A percentile compares a stretch with the other conserved stretches of the same genome.
These are phyloP conservation scores for Ophioderma brevispina DNA, from an alignment of 35 echinoderm and acorn worm genomes.

Conservation along the genomic window DNA sequence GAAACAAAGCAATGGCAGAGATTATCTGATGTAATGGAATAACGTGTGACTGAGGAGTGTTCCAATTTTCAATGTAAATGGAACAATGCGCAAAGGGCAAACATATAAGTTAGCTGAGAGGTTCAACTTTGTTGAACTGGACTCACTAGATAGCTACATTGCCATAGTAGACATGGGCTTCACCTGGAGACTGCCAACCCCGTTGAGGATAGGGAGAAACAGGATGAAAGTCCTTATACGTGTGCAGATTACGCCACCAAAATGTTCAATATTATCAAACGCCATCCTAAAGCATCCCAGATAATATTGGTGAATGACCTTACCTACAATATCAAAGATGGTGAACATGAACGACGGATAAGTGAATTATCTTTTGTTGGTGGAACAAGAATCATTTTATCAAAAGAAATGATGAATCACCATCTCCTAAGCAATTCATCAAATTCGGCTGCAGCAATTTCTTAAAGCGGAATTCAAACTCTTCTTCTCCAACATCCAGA, in stretches of 20 bases:
- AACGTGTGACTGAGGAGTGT: constrained; percentile 40
- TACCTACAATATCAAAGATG: constrained; percentile 12
- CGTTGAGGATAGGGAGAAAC: constrained; percentile 19
- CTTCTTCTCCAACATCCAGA: constrained; percentile 24
- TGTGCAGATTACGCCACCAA: constrained; percentile 9
- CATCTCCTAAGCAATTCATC: constrained; percentile 15
- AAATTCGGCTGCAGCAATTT: constrained; percentile 34
- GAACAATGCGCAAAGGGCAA: constrained; percentile 37
- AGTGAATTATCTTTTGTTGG: constrained; percentile 35
- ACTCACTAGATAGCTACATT: not conserved
- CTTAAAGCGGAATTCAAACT: constrained; percentile 17
- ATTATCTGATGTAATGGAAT: constrained; percentile 42
- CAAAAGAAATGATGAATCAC: not conserved
- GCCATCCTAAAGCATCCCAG: constrained; percentile 17
- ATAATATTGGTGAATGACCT: constrained; percentile 34
- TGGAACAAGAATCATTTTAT: not conserved
- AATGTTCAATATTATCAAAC: constrained; percentile 21
- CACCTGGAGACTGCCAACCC: not conserved
- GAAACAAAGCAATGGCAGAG: constrained; percentile 12
- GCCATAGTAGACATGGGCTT: constrained; percentile 9
- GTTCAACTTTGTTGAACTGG: constrained; percentile 23
- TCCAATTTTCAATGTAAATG: constrained; percentile 39
- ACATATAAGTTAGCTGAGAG: constrained; percentile 3
- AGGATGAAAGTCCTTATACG: constrained; percentile 20
- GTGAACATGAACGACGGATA: constrained; percentile 19